Evolutionary conservation across 2,113 vertebrate genomes (phyloP), one percentile per base, ranked within the genome.

Genomic region (Ciconia boyciana): DNA sequence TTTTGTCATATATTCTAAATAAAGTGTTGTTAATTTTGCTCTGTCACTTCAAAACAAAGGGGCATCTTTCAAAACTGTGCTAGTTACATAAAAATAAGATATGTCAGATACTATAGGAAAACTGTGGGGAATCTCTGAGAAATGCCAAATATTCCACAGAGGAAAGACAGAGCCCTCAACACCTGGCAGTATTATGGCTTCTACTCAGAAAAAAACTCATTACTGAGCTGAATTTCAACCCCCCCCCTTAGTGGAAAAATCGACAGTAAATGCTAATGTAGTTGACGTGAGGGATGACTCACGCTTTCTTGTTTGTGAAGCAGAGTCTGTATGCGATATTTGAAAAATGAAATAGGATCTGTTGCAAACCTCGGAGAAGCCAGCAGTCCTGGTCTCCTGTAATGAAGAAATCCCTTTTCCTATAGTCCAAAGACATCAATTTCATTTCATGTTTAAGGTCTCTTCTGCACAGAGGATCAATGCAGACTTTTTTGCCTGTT

Each of bases 301-400:
- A 13, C 2, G 1, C 15, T 71, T 61, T 74, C 39, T 28, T 55
- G 29, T 83, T 77, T 71, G 39, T 52, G 84, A 78, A 5, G 14
- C 54, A 12, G 31, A 49, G 39, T 13, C 71, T 51, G 18, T 34
- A 34, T 24, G 13, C 0, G 0, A 21, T 55, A 74, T 41, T 48
- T 55, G 39, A 89, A 81, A 92, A 75, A 89, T 44, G 13, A 87
- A 87, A 71, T 18, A 16, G 44, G 29, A 74, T 62, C 22, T 43
- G 46, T 75, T 70, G 68, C 49, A 90, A 91, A 87, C 20, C 20
- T 71, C 41, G 24, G 70, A 39, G 82, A 46, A 81, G 18, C 43
- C 65, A 62, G 41, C 43, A 77, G 39, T 17, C 28, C 11, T 0
- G 1, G 20, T 57, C 43, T 46, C 36, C 36, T 83, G 9, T 72